phyloP scores from a whole-genome alignment of 2,113 vertebrate genomes.

The Callipepla californica region DNA sequence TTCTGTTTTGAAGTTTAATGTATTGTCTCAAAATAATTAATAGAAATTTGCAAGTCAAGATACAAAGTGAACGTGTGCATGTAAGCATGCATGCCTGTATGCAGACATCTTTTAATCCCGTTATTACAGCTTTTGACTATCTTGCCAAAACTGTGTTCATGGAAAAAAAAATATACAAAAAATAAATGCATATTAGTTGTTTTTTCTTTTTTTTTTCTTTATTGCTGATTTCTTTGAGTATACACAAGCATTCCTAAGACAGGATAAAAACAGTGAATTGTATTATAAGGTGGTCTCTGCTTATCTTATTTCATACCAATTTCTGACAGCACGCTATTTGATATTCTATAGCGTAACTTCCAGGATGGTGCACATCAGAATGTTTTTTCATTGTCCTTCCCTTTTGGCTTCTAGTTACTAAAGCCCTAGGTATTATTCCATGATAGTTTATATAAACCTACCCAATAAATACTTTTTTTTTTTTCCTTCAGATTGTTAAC shows the following conservation, averaged over 20 bases:
- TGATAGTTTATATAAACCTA: slow-evolving; percentile 40
- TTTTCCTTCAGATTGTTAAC: background rate
- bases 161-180: slow-evolving; percentile 35
- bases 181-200: background rate
- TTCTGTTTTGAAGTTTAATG: slow-evolving; percentile 34
- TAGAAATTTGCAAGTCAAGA: slow-evolving; percentile 26
- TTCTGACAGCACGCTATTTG: background rate
- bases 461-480: slow-evolving; percentile 23
- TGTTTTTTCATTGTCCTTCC: background rate
- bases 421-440: background rate
- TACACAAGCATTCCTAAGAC: background rate
- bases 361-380: background rate
- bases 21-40: slow-evolving; percentile 55
- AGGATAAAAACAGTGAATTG: background rate
- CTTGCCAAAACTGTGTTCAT: background rate
- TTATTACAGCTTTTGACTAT: slow-evolving; percentile 21
- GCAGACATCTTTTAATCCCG: background rate
- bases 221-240: background rate
- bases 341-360: background rate
- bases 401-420: background rate
- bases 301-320: background rate
- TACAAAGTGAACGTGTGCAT: background rate
- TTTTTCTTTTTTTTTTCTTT: background rate
- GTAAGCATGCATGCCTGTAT: background rate
- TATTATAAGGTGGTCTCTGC: background rate